Conservation (phyloP, 2,113 vertebrate genomes). For the Rhagologus leucostigma region DNA sequence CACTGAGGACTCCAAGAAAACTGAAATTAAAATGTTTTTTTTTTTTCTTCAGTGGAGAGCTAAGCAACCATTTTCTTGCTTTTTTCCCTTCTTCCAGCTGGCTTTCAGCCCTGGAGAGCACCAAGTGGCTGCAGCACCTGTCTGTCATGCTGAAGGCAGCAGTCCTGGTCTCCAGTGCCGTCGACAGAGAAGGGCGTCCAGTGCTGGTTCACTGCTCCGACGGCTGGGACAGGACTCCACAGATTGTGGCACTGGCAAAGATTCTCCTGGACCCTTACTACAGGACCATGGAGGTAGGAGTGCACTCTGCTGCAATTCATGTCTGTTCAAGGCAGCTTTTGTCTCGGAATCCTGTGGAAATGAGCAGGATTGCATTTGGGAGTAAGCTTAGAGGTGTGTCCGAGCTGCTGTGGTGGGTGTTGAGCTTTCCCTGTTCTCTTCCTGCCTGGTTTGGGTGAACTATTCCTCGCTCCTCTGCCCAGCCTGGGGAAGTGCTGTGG, state of each 20-base stretch:
- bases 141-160: constrained; percentile 97
- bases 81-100: constrained; percentile 76
- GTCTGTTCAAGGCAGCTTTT: not conserved
- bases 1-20: not conserved
- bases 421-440: not conserved
- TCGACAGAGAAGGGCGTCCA: constrained; percentile 91
- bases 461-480: not conserved
- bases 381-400: not conserved
- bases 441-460: not conserved
- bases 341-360: accelerated
- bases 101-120: constrained; percentile 95
- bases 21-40: not conserved
- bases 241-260: constrained; percentile 94
- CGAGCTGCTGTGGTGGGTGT: not conserved
- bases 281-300: constrained; percentile 88
- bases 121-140: constrained; percentile 97
- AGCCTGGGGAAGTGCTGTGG: not conserved
- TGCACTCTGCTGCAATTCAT: not conserved
- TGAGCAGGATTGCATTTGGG: not conserved
- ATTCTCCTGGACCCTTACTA: constrained; percentile 95
- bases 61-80: not conserved
- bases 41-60: not conserved
- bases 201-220: constrained; percentile 97
- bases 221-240: constrained; percentile 95
- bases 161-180: constrained; percentile 86